Base-by-base conservation (phyloP, 1,140 invertebrate genomes). In the Spodoptera litura region DNA sequence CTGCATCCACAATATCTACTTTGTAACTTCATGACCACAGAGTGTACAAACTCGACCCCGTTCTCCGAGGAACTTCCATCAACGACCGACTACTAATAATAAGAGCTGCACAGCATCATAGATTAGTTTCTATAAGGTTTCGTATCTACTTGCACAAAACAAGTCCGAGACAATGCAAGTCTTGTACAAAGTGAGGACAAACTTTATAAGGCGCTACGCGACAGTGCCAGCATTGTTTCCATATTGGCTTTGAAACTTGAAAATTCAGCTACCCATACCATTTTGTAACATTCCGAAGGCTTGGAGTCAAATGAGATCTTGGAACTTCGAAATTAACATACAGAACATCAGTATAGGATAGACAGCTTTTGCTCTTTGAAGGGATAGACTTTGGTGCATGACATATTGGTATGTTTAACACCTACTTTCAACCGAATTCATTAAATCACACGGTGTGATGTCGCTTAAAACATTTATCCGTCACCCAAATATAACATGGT, bases 161-260 rank as follows among this genome's bases (percentile, higher is more conserved):
- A 82, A 82, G 62, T 51, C 70, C 25, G 74, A 79, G 56, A 81
- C 75, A 80, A 52, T 75, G 68, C 76, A 61, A 80, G 61, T 31
- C 49, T 68, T 44, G 59, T 58, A 84, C 78, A 81, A 75, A 77
- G 59, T 56, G 52, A 81, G 76, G 81, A 58, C 78, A 80, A 90
- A 89, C 80, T 91, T 89, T 86, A 85, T 86, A 89, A 89, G 82
- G 77, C 80, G 76, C 78, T 62, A 64, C 58, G 80, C 78, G 85
- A 85, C 85, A 84, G 78, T 85, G 85, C 83, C 87, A 85, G 83
- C 85, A 86, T 86, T 91, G 87, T 91, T 90, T 87, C 82, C 84
- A 85, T 89, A 87, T 90, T 89, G 86, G 85, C 89, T 89, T 89
- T 83, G 79, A 74, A 87, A 90, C 85, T 91, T 85, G 82, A 83